A percentile compares a stretch with the other conserved stretches of the same genome.
These are phyloP conservation scores for Bradypodion ventrale DNA, from an alignment of 2,797 vertebrate genomes.

Conservation along the genomic window DNA sequence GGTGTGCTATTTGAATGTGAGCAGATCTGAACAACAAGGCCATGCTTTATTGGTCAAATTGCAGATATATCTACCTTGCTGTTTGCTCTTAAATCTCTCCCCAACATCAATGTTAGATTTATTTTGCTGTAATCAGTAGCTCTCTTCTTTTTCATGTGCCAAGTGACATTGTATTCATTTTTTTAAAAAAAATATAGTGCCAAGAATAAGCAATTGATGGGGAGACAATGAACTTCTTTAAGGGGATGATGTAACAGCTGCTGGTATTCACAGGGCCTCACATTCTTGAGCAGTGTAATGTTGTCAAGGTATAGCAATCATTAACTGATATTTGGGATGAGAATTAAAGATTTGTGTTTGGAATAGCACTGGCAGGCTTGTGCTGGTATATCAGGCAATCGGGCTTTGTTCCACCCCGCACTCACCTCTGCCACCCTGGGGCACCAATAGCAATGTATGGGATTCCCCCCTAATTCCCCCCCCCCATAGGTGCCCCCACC, in stretches of 20 bases:
- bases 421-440: too few relatives aligned
- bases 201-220: too few relatives aligned
- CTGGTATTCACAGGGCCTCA: not conserved
- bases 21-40: not conserved
- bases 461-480: too few relatives aligned
- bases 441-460: too few relatives aligned
- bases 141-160: too few relatives aligned
- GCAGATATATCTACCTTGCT: not conserved
- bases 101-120: not conserved
- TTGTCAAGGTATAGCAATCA: not conserved
- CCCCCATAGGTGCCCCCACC: too few relatives aligned
- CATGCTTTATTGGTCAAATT: not conserved
- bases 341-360: not conserved
- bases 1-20: not conserved
- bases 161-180: too few relatives aligned
- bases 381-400: too few relatives aligned
- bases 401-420: too few relatives aligned
- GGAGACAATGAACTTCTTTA: too few relatives aligned
- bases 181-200: too few relatives aligned
- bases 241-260: too few relatives aligned
- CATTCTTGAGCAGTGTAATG: not conserved
- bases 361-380: not conserved
- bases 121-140: not conserved
- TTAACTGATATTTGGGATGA: not conserved
- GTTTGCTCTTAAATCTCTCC: not conserved